phyloP scores from a whole-genome alignment of 2,797 vertebrate genomes.

The Pogoniulus pusillus region DNA sequence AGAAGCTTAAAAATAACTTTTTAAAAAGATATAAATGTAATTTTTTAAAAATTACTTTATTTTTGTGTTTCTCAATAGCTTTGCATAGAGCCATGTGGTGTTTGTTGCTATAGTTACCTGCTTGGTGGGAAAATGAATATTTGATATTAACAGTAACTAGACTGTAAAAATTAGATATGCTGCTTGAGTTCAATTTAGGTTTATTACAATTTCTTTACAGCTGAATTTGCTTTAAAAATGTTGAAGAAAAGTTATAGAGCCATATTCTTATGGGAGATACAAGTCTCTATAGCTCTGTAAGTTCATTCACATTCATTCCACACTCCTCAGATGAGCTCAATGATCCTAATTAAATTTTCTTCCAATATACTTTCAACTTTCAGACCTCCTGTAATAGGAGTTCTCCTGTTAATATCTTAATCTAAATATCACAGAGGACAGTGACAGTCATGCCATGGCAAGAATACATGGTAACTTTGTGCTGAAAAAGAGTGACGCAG shows the following conservation, averaged over 20 bases:
- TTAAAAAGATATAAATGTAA: not conserved
- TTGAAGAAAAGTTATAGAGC: not conserved
- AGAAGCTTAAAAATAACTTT: not conserved
- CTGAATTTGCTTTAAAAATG: not conserved
- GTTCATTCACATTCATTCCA: not conserved
- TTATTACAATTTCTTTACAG: not conserved
- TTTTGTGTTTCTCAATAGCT: not conserved
- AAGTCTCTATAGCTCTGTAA: not conserved
- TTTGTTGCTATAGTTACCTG: conserved; percentile 60
- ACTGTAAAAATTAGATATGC: conserved; percentile 44
- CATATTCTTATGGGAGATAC: not conserved
- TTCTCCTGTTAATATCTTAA: not conserved
- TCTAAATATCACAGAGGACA: not conserved
- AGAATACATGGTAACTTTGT: not conserved
- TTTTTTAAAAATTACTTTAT: not conserved
- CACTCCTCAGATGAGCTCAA: not conserved
- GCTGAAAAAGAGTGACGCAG: not conserved
- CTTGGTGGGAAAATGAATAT: conserved; percentile 48
- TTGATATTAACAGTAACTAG: conserved; percentile 37
- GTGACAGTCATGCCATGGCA: not conserved
- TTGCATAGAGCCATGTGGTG: not conserved
- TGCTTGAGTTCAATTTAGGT: conserved; percentile 19
- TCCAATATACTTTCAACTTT: not conserved
- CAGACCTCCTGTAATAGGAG: not conserved
- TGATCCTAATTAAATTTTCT: conserved; percentile 8